phyloP scores from a whole-genome alignment of 2,888 invertebrate genomes.

The Apamea epomidion region DNA sequence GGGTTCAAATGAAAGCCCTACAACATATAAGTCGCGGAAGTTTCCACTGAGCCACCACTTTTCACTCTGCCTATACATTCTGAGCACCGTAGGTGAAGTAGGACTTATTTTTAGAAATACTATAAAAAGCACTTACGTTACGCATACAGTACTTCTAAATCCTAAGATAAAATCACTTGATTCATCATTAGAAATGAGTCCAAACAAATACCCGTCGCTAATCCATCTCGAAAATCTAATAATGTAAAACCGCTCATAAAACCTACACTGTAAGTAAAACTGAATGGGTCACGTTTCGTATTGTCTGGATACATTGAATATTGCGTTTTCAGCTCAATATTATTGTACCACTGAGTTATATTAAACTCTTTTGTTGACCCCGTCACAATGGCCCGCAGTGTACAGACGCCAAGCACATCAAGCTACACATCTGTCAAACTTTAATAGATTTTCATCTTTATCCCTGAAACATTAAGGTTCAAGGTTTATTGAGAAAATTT shows the following conservation, averaged over 20 bases:
- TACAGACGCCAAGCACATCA: neutral
- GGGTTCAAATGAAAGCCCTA: too few species aligned
- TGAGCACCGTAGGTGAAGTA: neutral
- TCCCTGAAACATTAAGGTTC: too few species aligned
- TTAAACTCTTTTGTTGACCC: conserved; percentile 76
- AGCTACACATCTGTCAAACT: too few species aligned
- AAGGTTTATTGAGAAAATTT: too few species aligned
- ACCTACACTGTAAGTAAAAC: conserved; percentile 46
- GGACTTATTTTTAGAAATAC: conserved; percentile 8
- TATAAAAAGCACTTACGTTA: neutral
- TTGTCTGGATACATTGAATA: conserved; percentile 71
- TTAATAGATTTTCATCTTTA: too few species aligned
- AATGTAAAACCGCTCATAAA: conserved; percentile 40
- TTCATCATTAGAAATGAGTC: conserved; percentile 20
- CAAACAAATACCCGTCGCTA: neutral
- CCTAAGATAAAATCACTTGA: conserved; percentile 20
- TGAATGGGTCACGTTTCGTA: conserved; percentile 59
- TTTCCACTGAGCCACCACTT: too few species aligned
- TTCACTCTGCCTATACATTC: too few species aligned
- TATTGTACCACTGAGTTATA: conserved; percentile 75
- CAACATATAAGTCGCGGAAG: too few species aligned
- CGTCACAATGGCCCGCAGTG: conserved; percentile 69
- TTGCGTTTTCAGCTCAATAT: conserved; percentile 75
- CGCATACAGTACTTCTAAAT: neutral
- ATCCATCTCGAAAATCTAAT: conserved; percentile 51